A percentile compares a stretch with the other conserved stretches of the same genome.
These are phyloP conservation scores for Megalops cyprinoides DNA, from an alignment of 2,797 vertebrate genomes.

Conservation along the genomic window DNA sequence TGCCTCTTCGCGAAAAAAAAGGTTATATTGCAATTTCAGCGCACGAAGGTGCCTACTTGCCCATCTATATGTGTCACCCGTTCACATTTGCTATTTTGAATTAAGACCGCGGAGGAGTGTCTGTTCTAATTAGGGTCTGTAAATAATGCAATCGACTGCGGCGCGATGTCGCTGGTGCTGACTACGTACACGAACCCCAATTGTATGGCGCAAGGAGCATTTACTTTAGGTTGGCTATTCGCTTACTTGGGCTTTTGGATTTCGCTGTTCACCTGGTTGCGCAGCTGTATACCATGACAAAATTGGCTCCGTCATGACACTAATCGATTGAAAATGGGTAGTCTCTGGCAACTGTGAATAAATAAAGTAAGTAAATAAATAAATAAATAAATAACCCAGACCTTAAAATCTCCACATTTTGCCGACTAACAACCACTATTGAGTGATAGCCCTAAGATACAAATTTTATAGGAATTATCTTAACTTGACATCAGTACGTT, in stretches of 20 bases:
- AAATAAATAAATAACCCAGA: neutral
- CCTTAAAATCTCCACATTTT: neutral
- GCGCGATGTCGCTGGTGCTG: neutral
- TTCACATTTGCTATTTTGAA: constrained; percentile 16
- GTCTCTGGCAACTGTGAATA: neutral
- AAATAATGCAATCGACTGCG: constrained; percentile 7
- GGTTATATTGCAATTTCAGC: neutral
- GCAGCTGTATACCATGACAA: no score
- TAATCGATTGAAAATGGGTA: no score
- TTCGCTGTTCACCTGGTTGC: neutral
- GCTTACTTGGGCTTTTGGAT: neutral
- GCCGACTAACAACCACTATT: neutral
- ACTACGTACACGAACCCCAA: neutral
- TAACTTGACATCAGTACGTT: neutral
- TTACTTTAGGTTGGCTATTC: neutral
- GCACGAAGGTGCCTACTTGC: neutral
- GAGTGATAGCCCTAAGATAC: no score
- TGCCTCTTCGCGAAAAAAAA: constrained; percentile 9
- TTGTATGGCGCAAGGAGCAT: neutral
- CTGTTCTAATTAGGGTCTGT: constrained; percentile 28
- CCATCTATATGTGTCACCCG: constrained; percentile 16
- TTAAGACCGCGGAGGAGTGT: constrained; percentile 23
- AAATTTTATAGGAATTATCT: no score
- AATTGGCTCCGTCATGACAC: no score
- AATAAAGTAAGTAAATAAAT: neutral